A percentile compares a stretch with the other conserved stretches of the same genome.
Conservation (phyloP, 2,888 invertebrate genomes). For the Villa cingulata region DNA sequence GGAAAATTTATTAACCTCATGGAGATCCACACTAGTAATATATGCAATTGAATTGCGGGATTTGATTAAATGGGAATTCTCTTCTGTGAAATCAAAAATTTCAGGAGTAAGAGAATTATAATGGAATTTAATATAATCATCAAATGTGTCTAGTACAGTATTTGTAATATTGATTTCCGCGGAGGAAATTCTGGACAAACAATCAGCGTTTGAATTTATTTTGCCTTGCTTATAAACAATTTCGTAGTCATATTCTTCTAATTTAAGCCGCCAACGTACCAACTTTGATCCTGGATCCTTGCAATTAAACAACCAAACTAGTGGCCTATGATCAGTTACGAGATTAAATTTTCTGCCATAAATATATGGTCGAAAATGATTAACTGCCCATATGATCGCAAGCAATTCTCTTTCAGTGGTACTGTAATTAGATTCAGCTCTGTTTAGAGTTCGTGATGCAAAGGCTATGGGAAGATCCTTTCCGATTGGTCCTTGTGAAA, state of each 20-base stretch:
- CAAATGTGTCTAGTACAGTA: too few species aligned
- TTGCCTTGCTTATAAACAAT: constrained; percentile 17
- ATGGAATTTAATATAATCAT: too few species aligned
- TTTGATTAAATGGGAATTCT: too few species aligned
- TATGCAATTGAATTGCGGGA: too few species aligned
- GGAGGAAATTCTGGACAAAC: constrained; percentile 13
- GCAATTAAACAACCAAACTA: constrained; percentile 15
- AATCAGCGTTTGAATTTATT: constrained; percentile 22
- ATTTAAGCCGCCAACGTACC: constrained; percentile 19
- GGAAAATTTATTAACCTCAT: too few species aligned
- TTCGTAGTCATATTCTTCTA: constrained; percentile 20
- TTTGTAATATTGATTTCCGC: not conserved
- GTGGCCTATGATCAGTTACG: constrained; percentile 21
- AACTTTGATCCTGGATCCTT: constrained; percentile 18
- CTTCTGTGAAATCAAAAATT: too few species aligned
- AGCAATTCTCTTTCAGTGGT: constrained; percentile 18
- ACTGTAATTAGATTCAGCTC: constrained; percentile 14
- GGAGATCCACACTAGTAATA: too few species aligned
- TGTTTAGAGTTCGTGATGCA: constrained; percentile 17
- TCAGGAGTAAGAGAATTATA: too few species aligned
- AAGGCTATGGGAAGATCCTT: constrained; percentile 15
- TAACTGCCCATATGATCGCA: constrained; percentile 16
- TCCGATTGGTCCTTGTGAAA: not conserved
- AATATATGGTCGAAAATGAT: constrained; percentile 21
- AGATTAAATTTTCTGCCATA: constrained; percentile 19